Evolutionary conservation across 2,797 vertebrate genomes (phyloP).

Genomic region (Morelia viridis): DNA sequence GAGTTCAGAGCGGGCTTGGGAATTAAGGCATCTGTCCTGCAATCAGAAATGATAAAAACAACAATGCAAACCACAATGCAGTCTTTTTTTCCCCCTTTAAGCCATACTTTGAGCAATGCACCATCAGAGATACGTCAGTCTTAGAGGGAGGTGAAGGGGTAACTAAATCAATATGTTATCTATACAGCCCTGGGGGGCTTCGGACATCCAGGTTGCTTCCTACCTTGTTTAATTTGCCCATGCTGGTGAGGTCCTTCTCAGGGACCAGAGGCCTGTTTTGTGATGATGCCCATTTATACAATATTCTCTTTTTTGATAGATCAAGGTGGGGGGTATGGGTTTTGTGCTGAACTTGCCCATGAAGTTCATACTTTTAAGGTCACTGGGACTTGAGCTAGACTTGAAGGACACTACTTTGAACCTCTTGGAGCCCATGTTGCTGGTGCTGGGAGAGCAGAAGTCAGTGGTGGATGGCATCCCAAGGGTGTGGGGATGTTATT

Average conservation of each 20-base stretch:
- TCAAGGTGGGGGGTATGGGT: neutral
- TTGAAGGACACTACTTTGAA: neutral
- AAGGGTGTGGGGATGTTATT: neutral
- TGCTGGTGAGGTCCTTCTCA: neutral
- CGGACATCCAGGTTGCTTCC: neutral
- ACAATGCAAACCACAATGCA: neutral
- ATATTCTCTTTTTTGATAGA: neutral
- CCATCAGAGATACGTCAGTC: neutral
- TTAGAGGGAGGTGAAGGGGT: neutral
- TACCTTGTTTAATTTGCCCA: neutral
- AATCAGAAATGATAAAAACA: constrained; percentile 54
- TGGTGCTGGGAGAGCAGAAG: neutral
- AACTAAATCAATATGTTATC: neutral
- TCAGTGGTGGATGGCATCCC: neutral
- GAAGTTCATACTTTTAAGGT: neutral
- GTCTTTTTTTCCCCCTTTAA: neutral
- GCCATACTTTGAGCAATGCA: too few species aligned
- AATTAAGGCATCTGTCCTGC: constrained; percentile 79
- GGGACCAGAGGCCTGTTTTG: neutral
- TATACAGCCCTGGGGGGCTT: neutral
- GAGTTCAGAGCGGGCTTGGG: constrained; percentile 53
- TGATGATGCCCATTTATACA: neutral
- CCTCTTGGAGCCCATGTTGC: neutral
- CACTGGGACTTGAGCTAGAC: neutral
- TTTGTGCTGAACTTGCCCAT: neutral